Conservation (phyloP, 2,797 vertebrate species). For the Melanotaenia boesemani region DNA sequence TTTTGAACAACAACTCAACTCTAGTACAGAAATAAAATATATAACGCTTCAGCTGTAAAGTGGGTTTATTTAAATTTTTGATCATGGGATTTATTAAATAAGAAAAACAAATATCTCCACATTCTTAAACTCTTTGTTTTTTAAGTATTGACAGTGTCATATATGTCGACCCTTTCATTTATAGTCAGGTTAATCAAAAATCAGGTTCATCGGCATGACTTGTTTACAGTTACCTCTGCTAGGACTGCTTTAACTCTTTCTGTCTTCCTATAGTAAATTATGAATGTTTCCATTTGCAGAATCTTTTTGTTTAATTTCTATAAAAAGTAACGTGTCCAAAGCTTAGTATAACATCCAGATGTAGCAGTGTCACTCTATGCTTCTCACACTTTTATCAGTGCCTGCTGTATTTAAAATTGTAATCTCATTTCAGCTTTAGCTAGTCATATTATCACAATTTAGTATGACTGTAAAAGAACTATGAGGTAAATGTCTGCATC, state of each 20-base stretch:
- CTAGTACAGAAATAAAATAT: neutral
- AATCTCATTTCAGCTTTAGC: constrained; percentile 19
- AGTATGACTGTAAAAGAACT: constrained; percentile 24
- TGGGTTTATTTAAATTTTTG: constrained; percentile 2
- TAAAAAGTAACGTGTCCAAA: constrained; percentile 3
- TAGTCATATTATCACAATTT: constrained; percentile 19
- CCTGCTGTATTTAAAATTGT: constrained; percentile 38
- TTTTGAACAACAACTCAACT: constrained; percentile 1
- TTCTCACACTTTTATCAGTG: constrained; percentile 29
- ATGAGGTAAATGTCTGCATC: constrained; percentile 4
- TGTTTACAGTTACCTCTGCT: constrained; percentile 24
- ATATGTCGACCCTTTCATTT: constrained; percentile 1
- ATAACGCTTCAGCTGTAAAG: neutral
- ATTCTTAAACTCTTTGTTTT: neutral
- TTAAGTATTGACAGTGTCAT: neutral
- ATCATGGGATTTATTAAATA: constrained; percentile 6
- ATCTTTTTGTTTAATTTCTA: constrained; percentile 8
- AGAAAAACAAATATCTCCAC: constrained; percentile 2
- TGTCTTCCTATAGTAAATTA: constrained; percentile 50
- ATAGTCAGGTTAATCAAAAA: constrained; percentile 10
- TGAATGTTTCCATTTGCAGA: constrained; percentile 35
- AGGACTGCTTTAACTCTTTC: constrained; percentile 34
- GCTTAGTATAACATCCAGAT: constrained; percentile 27
- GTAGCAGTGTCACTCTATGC: constrained; percentile 52
- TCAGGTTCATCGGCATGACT: neutral